phyloP scores from a whole-genome alignment of 2,113 vertebrate genomes.

The Steatornis caripensis region DNA sequence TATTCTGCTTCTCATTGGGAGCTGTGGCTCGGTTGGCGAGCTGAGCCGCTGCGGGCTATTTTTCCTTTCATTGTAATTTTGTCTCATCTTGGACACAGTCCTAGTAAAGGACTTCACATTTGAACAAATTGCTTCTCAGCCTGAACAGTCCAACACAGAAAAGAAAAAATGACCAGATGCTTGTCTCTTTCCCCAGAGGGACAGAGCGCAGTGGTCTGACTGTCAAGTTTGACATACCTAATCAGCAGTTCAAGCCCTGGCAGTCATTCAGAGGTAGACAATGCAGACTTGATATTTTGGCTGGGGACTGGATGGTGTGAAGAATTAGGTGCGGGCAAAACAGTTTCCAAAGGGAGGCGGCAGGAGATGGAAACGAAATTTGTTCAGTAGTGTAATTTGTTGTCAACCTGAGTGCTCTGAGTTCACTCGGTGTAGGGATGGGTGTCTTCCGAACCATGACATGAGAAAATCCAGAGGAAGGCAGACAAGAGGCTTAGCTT shows the following conservation, averaged over 20 bases:
- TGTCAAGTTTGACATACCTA: not conserved
- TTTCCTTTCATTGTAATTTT: slow-evolving; percentile 23
- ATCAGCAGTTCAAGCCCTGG: not conserved
- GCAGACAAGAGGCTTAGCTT: not conserved
- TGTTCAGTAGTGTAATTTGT: not conserved
- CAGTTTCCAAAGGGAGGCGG: not conserved
- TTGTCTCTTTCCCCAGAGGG: not conserved
- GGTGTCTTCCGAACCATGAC: not conserved
- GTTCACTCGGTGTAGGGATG: not conserved
- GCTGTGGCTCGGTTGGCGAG: not conserved
- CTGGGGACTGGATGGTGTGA: not conserved
- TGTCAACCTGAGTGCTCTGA: not conserved
- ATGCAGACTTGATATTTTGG: not conserved
- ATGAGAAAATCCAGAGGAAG: not conserved
- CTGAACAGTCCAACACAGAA: not conserved
- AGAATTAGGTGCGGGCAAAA: not conserved
- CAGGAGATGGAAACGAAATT: not conserved
- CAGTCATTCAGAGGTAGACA: not conserved
- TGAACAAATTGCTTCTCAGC: not conserved
- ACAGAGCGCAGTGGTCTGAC: not conserved
- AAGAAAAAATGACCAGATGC: not conserved
- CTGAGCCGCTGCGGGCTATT: slow-evolving; percentile 7
- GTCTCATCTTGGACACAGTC: not conserved
- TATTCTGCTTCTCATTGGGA: slow-evolving; percentile 31
- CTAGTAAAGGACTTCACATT: slow-evolving; percentile 22